Conservation (phyloP, 1,140 invertebrate genomes). For the Macrobrachium rosenbergii region DNA sequence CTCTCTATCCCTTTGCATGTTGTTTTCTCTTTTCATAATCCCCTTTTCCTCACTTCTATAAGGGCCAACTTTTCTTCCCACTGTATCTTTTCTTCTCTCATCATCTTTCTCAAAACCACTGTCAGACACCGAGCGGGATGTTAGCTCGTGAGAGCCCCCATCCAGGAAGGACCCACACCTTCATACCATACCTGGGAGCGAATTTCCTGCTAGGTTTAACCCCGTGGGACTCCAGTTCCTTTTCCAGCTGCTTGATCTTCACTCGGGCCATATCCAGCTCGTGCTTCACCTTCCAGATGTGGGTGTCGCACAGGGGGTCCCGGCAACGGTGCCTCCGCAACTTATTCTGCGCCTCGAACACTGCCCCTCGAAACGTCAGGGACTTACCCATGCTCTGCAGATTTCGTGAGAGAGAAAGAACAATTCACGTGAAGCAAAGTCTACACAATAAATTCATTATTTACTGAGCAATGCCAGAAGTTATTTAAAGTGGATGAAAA, state of each 20-base stretch:
- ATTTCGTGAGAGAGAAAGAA: not conserved
- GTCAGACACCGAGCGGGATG: not conserved
- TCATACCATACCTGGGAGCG: conserved; percentile 54
- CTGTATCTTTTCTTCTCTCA: not conserved
- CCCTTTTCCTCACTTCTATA: not conserved
- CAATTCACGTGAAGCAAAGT: not conserved
- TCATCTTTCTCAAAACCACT: not conserved
- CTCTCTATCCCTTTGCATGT: conserved; percentile 1
- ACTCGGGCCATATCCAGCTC: conserved; percentile 88
- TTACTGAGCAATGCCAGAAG: not conserved
- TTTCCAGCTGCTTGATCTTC: conserved; percentile 86
- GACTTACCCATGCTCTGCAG: conserved; percentile 83
- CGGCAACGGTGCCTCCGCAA: conserved; percentile 76
- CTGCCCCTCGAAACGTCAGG: conserved; percentile 88
- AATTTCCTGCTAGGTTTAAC: conserved; percentile 70
- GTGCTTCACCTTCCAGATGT: conserved; percentile 84
- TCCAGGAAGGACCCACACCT: too few species aligned
- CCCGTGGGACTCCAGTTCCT: conserved; percentile 84
- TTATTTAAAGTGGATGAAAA: not conserved
- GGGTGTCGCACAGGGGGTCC: conserved; percentile 85
- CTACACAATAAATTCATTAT: not conserved
- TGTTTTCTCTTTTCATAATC: conserved; percentile 9
- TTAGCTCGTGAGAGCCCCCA: too few species aligned
- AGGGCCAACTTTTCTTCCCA: not conserved
- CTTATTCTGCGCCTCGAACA: conserved; percentile 84